Percentiles rank a stretch among this genome's conserved stretches.
phyloP scores from a whole-genome alignment of 2,888 invertebrate genomes.

The Liodrosophila aerea region DNA sequence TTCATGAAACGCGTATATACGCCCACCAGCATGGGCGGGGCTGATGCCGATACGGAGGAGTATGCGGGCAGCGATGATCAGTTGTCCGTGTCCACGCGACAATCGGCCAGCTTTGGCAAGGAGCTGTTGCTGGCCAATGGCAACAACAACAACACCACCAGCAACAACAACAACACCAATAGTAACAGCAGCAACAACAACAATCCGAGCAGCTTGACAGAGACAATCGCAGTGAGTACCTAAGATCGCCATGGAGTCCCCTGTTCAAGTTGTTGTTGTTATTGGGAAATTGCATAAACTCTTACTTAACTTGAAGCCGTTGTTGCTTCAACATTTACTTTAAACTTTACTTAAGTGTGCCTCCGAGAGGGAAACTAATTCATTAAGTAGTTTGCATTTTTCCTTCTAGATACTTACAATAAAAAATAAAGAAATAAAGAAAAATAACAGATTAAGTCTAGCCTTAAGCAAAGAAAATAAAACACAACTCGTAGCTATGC shows the following conservation, averaged over 20 bases:
- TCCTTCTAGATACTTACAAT: conserved; percentile 52
- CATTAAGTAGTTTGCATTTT: conserved; percentile 65
- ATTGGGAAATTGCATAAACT: not conserved
- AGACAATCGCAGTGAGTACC: not conserved
- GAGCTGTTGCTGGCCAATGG: conserved; percentile 41
- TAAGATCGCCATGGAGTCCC: not conserved
- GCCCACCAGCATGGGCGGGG: conserved; percentile 80
- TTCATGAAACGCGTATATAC: conserved; percentile 92
- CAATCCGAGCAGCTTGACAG: conserved; percentile 38
- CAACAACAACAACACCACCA: conserved; percentile 45
- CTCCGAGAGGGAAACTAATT: conserved; percentile 71
- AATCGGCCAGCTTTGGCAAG: conserved; percentile 60
- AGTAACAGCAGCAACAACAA: conserved; percentile 45
- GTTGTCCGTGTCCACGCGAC: conserved; percentile 56
- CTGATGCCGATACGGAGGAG: conserved; percentile 81
- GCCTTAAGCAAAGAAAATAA: not conserved
- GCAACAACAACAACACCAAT: conserved; percentile 38
- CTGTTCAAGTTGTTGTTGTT: not conserved
- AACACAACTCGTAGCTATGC: conserved; percentile 66
- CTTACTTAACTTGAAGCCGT: not conserved
- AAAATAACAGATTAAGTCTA: not conserved
- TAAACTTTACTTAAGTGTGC: conserved; percentile 76
- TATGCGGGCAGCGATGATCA: conserved; percentile 82
- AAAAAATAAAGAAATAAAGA: too few species aligned
- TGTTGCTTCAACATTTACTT: conserved; percentile 49